A percentile compares a stretch with the other conserved stretches of the same genome.
These are phyloP conservation scores for Chrysochloris asiatica DNA, from an alignment of 2,113 vertebrate genomes.

Conservation along the genomic window DNA sequence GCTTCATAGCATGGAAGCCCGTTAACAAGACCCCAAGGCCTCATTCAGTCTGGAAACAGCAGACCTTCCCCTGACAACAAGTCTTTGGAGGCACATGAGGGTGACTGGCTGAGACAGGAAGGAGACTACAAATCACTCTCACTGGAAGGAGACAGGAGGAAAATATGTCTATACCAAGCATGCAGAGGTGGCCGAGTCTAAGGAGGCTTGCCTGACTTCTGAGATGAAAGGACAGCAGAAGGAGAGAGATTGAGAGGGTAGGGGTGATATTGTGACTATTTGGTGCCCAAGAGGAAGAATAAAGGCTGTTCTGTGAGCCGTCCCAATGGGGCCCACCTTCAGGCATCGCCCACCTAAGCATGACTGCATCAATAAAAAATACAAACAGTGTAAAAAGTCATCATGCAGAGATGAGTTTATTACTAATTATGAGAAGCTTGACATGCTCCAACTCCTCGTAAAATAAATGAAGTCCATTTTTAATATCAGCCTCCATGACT, in stretches of 20 bases:
- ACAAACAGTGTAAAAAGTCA: constrained; percentile 81
- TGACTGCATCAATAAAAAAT: constrained; percentile 75
- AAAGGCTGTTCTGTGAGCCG: neutral
- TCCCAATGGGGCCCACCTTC: neutral
- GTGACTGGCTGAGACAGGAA: neutral
- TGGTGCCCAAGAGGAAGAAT: neutral
- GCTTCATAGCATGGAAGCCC: neutral
- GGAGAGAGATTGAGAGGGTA: neutral
- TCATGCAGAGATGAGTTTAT: constrained; percentile 78
- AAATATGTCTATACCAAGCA: rapidly evolving
- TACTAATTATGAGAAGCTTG: constrained; percentile 79
- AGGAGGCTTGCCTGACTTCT: rapidly evolving
- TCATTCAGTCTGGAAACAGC: neutral
- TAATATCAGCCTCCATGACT: constrained; percentile 85
- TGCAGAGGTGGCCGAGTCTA: neutral
- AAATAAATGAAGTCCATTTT: constrained; percentile 87
- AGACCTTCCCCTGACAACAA: neutral
- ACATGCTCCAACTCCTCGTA: constrained; percentile 76
- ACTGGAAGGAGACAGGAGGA: neutral
- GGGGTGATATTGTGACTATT: neutral
- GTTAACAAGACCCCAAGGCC: neutral
- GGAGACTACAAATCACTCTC: neutral
- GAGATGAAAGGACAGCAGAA: neutral
- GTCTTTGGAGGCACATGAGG: neutral
- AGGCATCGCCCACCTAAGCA: neutral